A percentile compares a stretch with the other conserved stretches of the same genome.
These are phyloP conservation scores for Passer domesticus DNA, from an alignment of 2,113 vertebrate species.

Conservation along the genomic window DNA sequence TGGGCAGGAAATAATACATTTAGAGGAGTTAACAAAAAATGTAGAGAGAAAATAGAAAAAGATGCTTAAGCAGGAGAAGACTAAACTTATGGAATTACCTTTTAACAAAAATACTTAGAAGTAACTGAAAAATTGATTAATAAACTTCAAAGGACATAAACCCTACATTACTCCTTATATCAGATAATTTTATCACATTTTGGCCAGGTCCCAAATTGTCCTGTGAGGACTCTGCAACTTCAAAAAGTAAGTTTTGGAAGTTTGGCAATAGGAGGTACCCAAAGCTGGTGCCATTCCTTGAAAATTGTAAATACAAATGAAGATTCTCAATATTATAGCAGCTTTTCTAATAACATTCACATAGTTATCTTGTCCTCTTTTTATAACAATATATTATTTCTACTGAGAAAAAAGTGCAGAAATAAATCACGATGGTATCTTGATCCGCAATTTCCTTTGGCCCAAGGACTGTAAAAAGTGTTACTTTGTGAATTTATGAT, in stretches of 20 bases:
- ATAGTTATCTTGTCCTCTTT: background rate
- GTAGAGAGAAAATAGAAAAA: background rate
- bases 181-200: background rate
- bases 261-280: background rate
- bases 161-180: background rate
- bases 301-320: background rate
- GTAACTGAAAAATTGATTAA: background rate
- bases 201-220: rapidly evolving
- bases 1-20: background rate
- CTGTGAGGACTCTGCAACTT: background rate
- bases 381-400: background rate
- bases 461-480: background rate
- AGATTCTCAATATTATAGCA: background rate
- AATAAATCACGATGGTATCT: background rate
- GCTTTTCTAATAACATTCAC: background rate
- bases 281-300: background rate
- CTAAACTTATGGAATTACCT: background rate
- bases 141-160: background rate
- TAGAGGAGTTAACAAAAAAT: background rate
- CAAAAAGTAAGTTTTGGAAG: background rate
- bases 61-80: background rate
- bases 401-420: background rate
- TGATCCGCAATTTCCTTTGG: background rate
- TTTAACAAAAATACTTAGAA: background rate
- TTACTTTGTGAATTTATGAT: background rate